Conservation (phyloP, 2,888 invertebrate genomes). For the Bhutanitis thaidina region DNA sequence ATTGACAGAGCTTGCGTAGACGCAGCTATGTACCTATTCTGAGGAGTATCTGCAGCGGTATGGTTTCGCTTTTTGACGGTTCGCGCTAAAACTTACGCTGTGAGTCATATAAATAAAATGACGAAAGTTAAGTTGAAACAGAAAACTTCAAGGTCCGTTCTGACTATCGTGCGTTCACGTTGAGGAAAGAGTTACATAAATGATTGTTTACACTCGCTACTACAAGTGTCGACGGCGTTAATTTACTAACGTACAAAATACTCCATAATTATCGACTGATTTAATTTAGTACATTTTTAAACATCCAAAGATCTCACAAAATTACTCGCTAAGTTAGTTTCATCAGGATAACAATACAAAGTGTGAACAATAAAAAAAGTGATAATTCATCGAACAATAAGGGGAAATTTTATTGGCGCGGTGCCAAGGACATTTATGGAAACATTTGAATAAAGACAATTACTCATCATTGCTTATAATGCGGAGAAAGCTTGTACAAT, state of each 20-base stretch:
- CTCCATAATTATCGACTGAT: constrained; percentile 26
- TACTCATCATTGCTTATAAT: constrained; percentile 30
- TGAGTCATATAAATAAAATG: constrained; percentile 77
- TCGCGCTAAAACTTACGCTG: constrained; percentile 25
- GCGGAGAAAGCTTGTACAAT: constrained; percentile 20
- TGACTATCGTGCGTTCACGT: constrained; percentile 41
- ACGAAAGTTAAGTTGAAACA: constrained; percentile 76
- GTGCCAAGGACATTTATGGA: constrained; percentile 34
- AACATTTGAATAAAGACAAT: constrained; percentile 33
- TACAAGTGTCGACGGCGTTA: constrained; percentile 18
- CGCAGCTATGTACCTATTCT: constrained; percentile 30
- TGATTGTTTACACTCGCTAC: constrained; percentile 31
- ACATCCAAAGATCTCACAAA: constrained; percentile 45
- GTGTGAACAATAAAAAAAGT: constrained; percentile 25
- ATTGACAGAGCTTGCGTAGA: constrained; percentile 46
- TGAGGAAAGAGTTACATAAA: constrained; percentile 50
- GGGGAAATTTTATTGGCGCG: constrained; percentile 36
- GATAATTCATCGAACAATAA: constrained; percentile 30
- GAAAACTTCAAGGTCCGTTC: constrained; percentile 48
- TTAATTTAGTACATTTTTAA: constrained; percentile 10
- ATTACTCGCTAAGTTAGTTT: not conserved
- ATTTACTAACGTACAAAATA: constrained; percentile 7
- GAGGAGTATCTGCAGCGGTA: constrained; percentile 20
- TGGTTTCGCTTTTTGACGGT: constrained; percentile 21
- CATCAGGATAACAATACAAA: constrained; percentile 14